phyloP scores from a whole-genome alignment of 2,113 vertebrate species.

The Heliornis fulica region DNA sequence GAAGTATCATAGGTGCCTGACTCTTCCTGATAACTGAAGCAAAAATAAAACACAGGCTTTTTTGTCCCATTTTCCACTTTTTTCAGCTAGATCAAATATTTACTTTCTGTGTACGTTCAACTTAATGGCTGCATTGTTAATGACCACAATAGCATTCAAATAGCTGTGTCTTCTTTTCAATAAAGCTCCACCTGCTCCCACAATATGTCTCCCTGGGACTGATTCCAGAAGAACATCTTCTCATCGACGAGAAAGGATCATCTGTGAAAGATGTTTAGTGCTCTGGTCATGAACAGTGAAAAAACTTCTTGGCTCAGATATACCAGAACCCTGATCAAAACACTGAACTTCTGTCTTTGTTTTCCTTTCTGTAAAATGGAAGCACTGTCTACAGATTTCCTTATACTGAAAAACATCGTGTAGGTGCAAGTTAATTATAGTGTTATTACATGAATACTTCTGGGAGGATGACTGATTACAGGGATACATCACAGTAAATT shows the following conservation, averaged over 20 bases:
- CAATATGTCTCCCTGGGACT: not conserved
- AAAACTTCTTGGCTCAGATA: not conserved
- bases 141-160: not conserved
- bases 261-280: not conserved
- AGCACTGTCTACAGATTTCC: not conserved
- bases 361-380: not conserved
- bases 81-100: slow-evolving; percentile 4
- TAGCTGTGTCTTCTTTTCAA: not conserved
- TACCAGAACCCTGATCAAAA: not conserved
- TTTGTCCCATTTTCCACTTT: not conserved
- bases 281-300: not conserved
- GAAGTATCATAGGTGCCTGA: not conserved
- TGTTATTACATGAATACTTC: not conserved
- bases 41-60: not conserved
- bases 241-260: not conserved
- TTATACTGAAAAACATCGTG: not conserved
- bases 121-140: not conserved
- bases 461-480: not conserved
- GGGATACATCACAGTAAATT: not conserved
- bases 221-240: not conserved
- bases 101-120: not conserved
- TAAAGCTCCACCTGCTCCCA: slow-evolving; percentile 24
- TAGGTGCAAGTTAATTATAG: not conserved
- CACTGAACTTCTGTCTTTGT: not conserved
- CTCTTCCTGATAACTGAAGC: no score